Base-by-base conservation (phyloP, 2,797 vertebrate species). In the Morelia viridis region DNA sequence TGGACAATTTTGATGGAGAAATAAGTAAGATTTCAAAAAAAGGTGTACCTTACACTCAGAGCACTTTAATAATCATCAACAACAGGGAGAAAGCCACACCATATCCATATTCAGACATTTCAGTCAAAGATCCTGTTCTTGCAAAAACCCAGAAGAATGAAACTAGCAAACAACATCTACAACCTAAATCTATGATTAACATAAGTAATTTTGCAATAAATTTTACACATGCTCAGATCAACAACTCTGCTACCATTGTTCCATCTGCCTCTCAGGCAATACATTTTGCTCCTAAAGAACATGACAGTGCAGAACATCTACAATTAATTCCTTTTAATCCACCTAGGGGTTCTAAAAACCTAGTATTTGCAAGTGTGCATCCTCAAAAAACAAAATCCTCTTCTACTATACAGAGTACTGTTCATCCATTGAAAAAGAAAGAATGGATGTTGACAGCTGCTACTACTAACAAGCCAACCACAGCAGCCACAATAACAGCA, bases 41-140 rank as follows among this genome's bases (percentile, higher is more conserved):
- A 57, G 12, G 8, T 10, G 46, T 85, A 60, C 91, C 92, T 89
- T 68, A 61, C 61, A 91, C 28, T 89, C 95, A 62, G 57, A 94
- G 22, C 62, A 50, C 58, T 92, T 68, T 85, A 61, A 41, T 89
- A 0, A 58, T 87, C 41, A 26, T 68, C 2, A 61, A 53, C 68
- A 87, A 53, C 2, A 0, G 0, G 6, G 87, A 50, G 9, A 90
- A 58, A 15, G 0, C 5, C 46, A 0, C 50, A 0, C 58, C 84
- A 35, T 58, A 93, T 26, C 0, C 17, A 24, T 53, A 93, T 80
- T 60, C 65, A 12, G 94, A 94, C 80, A n/a, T 95, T 6, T 89
- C 96, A 0, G 2, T 95, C 65, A 92, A 92, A 28, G 68, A 89
- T 26, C 13, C 61, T 84, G 46, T 95, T 1, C n/a, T 90, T 87